Base-by-base conservation (phyloP, 2,888 invertebrate species). In the Holacanthella duospinosa region DNA sequence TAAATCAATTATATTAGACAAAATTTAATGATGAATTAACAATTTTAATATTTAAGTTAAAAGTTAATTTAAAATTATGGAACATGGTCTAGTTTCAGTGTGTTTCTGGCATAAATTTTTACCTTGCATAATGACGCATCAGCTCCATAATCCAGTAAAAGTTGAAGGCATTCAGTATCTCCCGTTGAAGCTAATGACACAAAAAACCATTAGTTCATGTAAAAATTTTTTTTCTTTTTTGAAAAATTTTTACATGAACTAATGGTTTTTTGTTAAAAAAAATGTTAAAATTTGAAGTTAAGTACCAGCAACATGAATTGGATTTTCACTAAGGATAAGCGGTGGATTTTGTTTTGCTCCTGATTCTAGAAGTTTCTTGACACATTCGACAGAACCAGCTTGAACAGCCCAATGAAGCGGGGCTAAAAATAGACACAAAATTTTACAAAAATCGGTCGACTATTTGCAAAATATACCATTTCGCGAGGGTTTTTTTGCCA, bases 321-420 rank as follows among this genome's bases (percentile, higher is more conserved):
- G 89, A 0, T 90, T 88, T 78, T 91, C 90, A 19, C 64, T 61
- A 57, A 64, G 70, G 29, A 69, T 65, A 24, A 64, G 27, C 12
- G 67, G 66, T 27, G 71, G 69, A 75, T 92, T 89, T 27, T 92
- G 86, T 75, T 84, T 85, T 2, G 92, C 92, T 57, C 90, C 89
- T 68, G 85, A 84, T 72, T 85, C 83, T 60, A 92, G 77, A 68
- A 93, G 79, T 70, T 83, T 82, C 74, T 83, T 82, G 3, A 88
- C 88, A 74, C 90, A 90, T 68, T 87, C 86, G 63, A 83, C 80
- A 19, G 86, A 85, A 74, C 86, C 83, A 74, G 86, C 89, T 72
- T 88, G 83, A 61, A 90, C 88, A 1, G 93, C 93, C 76, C 87
- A 89, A 76, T 92, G 89, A 66, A 93, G 78, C 0, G 93, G 87